Conservation (phyloP, 2,113 vertebrate species). For the Mungos mungo region DNA sequence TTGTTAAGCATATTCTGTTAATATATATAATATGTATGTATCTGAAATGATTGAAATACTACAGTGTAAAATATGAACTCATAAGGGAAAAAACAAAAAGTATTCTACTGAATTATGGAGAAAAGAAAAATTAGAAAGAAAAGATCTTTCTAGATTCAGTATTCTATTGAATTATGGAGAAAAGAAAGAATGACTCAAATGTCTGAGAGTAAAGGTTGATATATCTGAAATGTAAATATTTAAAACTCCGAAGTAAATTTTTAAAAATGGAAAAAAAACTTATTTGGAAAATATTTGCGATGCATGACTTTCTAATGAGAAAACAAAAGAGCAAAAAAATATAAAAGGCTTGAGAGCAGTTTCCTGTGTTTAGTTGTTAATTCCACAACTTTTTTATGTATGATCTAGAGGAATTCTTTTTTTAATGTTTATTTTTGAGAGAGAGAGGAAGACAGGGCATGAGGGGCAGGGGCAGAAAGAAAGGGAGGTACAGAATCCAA, state of each 20-base stretch:
- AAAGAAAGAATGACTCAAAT: background rate
- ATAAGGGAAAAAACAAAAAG: background rate
- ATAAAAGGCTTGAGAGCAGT: background rate
- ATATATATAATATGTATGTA: background rate
- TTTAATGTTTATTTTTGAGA: too few relatives aligned
- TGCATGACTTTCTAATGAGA: background rate
- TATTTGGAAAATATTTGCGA: background rate
- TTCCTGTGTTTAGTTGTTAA: background rate
- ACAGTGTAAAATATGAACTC: background rate
- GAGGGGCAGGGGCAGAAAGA: too few relatives aligned
- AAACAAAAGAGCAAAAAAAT: background rate
- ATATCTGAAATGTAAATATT: background rate
- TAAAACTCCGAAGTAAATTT: background rate
- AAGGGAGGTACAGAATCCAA: too few relatives aligned
- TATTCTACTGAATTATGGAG: background rate
- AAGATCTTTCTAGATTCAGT: too few relatives aligned
- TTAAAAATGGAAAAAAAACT: background rate
- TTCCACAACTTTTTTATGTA: background rate
- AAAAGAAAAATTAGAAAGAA: background rate
- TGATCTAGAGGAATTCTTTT: background rate
- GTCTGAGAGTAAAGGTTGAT: background rate
- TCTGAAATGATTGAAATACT: background rate
- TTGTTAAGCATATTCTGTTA: background rate
- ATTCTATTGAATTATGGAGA: background rate
- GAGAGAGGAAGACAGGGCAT: too few relatives aligned